Evolutionary conservation across 2,888 invertebrate genomes (phyloP).

Genomic region (Trachelus tabidus): DNA sequence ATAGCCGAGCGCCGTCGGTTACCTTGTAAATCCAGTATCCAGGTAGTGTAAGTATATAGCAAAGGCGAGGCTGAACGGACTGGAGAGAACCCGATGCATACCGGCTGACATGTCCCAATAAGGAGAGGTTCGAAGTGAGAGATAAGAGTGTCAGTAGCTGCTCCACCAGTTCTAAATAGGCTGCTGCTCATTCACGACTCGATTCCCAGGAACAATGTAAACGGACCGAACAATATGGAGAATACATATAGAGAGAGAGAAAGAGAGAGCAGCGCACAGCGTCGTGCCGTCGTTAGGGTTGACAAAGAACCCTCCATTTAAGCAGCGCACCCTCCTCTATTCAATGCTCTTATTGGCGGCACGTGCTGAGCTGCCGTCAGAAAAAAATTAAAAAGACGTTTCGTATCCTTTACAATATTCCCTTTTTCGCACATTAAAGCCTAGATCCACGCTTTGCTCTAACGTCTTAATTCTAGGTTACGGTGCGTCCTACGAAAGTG

Average conservation of each 20-base stretch:
- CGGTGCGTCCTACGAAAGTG: neutral
- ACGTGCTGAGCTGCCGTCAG: neutral
- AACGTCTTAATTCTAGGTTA: neutral
- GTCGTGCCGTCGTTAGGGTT: neutral
- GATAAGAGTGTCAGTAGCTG: conserved; percentile 13
- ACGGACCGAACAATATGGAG: neutral
- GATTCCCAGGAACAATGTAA: conserved; percentile 1
- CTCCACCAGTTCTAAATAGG: conserved; percentile 3
- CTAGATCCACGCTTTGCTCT: neutral
- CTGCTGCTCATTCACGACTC: neutral
- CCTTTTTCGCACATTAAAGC: neutral
- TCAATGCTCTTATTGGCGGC: neutral
- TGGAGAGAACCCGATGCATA: conserved; percentile 1
- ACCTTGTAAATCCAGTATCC: conserved; percentile 28
- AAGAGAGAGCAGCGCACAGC: neutral
- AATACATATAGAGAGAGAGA: neutral
- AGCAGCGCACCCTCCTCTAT: neutral
- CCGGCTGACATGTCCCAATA: conserved; percentile 38
- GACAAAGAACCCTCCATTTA: neutral
- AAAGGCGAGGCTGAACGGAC: neutral
- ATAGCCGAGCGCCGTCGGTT: conserved; percentile 13
- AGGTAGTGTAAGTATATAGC: conserved; percentile 1
- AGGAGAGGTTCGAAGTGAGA: conserved; percentile 27
- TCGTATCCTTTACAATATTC: neutral
- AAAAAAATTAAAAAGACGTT: neutral